A percentile compares a stretch with the other conserved stretches of the same genome.
phyloP scores from a whole-genome alignment of 35 echinoderm and acorn worm genomes.

The Lytechinus pictus region DNA sequence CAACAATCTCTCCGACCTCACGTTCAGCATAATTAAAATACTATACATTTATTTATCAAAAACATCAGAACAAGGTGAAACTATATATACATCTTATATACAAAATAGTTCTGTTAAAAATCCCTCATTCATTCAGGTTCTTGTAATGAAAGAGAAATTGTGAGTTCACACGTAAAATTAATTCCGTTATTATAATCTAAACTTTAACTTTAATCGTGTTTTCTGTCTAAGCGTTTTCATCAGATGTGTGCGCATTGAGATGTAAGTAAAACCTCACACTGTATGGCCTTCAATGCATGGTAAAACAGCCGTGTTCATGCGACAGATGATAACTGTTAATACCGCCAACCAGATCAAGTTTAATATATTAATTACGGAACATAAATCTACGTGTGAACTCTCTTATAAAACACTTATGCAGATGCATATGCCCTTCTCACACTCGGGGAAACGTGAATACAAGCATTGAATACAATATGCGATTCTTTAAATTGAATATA shows the following conservation, averaged over 20 bases:
- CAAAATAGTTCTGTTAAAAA: slow-evolving; percentile 20
- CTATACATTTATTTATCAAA: neutral
- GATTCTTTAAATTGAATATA: neutral
- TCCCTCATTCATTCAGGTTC: neutral
- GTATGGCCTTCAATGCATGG: too few relatives aligned
- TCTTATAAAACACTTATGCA: neutral
- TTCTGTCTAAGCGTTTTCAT: neutral
- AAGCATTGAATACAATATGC: neutral
- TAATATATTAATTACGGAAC: neutral
- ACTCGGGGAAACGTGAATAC: neutral
- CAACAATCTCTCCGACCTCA: neutral
- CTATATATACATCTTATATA: slow-evolving; percentile 21
- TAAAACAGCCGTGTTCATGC: too few relatives aligned
- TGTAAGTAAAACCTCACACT: neutral
- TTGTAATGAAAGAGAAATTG: neutral
- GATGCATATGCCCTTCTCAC: neutral
- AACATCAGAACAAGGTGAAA: slow-evolving; percentile 7
- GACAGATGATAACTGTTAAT: too few relatives aligned
- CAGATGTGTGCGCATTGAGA: neutral
- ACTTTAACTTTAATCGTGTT: neutral
- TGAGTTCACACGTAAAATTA: neutral
- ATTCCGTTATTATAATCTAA: neutral
- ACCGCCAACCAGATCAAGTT: neutral
- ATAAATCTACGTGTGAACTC: neutral
- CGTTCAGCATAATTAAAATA: neutral